phyloP scores from a whole-genome alignment of 2,113 vertebrate species.

The Eudyptes chrysolophus region DNA sequence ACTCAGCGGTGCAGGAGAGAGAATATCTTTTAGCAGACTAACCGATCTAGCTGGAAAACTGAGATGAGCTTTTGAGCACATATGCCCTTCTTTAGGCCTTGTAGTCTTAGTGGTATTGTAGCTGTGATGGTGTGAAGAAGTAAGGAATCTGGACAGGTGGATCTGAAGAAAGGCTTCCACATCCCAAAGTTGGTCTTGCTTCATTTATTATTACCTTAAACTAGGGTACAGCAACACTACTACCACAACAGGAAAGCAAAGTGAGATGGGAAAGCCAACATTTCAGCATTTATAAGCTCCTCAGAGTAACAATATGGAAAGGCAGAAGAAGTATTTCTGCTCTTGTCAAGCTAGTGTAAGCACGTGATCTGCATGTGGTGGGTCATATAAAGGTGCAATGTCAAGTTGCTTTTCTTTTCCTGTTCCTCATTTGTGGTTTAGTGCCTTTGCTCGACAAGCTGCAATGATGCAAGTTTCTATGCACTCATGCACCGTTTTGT shows the following conservation, averaged over 20 bases:
- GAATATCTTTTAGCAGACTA: background rate
- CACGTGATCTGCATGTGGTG: background rate
- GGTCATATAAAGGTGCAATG: background rate
- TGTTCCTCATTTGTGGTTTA: background rate
- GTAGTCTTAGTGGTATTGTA: background rate
- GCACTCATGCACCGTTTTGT: background rate
- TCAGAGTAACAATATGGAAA: background rate
- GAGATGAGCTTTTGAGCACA: background rate
- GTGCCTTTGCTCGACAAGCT: background rate
- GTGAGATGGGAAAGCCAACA: background rate
- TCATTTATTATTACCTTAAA: background rate
- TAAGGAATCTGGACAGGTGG: background rate
- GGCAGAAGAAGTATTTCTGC: background rate
- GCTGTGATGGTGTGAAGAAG: background rate
- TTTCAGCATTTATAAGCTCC: background rate
- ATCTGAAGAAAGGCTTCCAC: background rate
- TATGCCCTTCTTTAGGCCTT: background rate
- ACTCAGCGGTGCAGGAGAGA: accelerated
- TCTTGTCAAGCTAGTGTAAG: background rate
- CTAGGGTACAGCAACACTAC: background rate
- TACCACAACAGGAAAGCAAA: background rate
- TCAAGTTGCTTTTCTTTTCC: background rate
- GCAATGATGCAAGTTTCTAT: background rate
- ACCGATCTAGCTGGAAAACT: background rate
- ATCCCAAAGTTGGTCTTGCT: background rate